Base-by-base conservation (phyloP, 1,140 invertebrate genomes). In the Battus philenor region DNA sequence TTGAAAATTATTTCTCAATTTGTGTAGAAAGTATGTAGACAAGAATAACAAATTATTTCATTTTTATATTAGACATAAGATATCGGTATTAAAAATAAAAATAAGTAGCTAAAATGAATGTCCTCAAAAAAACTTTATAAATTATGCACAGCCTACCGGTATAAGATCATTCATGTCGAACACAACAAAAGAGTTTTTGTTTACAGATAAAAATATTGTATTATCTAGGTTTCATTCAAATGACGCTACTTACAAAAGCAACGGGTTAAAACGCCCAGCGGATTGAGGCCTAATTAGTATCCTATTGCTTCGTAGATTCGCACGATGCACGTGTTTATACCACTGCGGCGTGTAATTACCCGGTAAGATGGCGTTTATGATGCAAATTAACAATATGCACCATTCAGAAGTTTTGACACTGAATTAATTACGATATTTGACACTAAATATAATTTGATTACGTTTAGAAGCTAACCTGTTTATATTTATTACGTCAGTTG, bases 101-200 rank as follows among this genome's bases (percentile, higher is more conserved):
- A n/a, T n/a, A n/a, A n/a, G n/a, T n/a, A n/a, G n/a, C n/a, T n/a
- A n/a, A n/a, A n/a, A n/a, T n/a, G 7, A 39, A 39, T 39, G 11
- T 39, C 22, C 12, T 9, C 12, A 7, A 24, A 8, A 27, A 1
- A 24, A 16, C 12, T 13, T 15, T n/a, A n/a, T 2, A 39, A 39
- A 15, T 22, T 10, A 13, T 15, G 15, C 2, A 7, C 36, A 39
- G 3, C 10, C 9, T 39, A 31, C 11, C 53, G 47, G 39, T 31
- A 48, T 49, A 12, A 46, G 20, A 45, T 44, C 38, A 39, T 51
- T 47, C 24, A 51, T 24, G 24, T 16, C 31, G 16, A 50, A 38
- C 39, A 52, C 47, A 43, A 62, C 64, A 72, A 62, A 51, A 29
- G 11, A 65, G 59, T 76, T 76, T 73, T 73, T 73, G 69, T 76